Evolutionary conservation across 2,797 vertebrate species (phyloP).

Genomic region (Oceanodroma leucorhoa): DNA sequence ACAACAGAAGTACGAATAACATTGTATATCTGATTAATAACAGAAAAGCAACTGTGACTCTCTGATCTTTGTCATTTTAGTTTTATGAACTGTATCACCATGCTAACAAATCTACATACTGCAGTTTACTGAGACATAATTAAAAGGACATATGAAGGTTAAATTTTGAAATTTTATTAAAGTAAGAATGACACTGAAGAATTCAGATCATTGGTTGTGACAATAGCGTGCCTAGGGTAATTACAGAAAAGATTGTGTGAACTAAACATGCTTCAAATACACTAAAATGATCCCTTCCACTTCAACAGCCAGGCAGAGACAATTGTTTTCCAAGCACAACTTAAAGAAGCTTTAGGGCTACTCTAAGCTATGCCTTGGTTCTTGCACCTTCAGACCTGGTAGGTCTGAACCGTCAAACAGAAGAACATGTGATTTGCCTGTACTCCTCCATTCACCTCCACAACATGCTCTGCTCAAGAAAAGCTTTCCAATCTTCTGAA

Average conservation of each 20-base stretch:
- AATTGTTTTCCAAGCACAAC: constrained; percentile 46
- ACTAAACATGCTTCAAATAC: not conserved
- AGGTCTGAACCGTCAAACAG: not conserved
- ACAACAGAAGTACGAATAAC: not conserved
- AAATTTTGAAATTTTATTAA: constrained; percentile 37
- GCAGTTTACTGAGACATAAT: not conserved
- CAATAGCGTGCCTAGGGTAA: not conserved
- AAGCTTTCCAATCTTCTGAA: not conserved
- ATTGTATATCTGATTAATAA: not conserved
- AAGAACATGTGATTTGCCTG: not conserved
- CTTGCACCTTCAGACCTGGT: not conserved
- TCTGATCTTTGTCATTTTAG: not conserved
- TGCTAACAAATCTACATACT: not conserved
- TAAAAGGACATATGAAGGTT: not conserved
- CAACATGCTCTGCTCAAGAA: not conserved
- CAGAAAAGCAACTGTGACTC: not conserved
- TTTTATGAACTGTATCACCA: not conserved
- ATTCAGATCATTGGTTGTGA: not conserved
- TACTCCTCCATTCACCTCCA: not conserved
- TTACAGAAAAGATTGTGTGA: constrained; percentile 12
- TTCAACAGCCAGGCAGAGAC: not conserved
- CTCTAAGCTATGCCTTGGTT: constrained; percentile 59
- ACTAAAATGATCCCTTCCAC: not conserved
- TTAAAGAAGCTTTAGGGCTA: constrained; percentile 66
- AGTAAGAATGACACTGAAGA: not conserved